Conservation (phyloP, 1,140 invertebrate genomes). For the Metaphire vulgaris region DNA sequence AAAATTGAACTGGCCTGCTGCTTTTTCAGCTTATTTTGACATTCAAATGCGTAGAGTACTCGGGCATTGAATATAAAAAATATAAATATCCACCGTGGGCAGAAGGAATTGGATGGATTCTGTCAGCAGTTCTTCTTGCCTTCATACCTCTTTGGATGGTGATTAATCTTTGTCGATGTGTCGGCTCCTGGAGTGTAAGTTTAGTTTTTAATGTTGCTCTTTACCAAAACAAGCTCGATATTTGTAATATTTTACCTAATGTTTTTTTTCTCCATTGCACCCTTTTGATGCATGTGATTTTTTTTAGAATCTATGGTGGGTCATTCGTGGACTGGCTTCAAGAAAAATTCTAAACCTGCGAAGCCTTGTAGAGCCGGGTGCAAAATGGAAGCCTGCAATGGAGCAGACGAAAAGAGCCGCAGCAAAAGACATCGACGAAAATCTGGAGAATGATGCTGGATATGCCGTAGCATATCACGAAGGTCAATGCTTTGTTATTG, state of each 20-base stretch:
- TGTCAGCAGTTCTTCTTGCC: constrained; percentile 2
- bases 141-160: constrained; percentile 9
- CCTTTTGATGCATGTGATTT: too few relatives aligned
- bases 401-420: not conserved
- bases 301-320: not conserved
- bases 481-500: not conserved
- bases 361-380: not conserved
- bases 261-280: too few relatives aligned
- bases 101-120: constrained; percentile 24
- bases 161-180: not conserved
- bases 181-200: not conserved
- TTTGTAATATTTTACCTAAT: too few relatives aligned
- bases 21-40: constrained; percentile 25
- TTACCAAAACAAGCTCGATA: too few relatives aligned
- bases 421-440: not conserved
- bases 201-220: too few relatives aligned
- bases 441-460: not conserved
- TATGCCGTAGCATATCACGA: not conserved
- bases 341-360: not conserved
- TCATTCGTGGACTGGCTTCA: not conserved
- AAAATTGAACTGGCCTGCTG: too few relatives aligned
- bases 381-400: not conserved
- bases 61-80: constrained; percentile 15
- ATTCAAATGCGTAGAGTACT: constrained; percentile 17
- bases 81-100: constrained; percentile 24